A percentile compares a stretch with the other conserved stretches of the same genome.
Evolutionary conservation across 2,113 vertebrate species (phyloP).

Genomic region (Macquaria ambigua): DNA sequence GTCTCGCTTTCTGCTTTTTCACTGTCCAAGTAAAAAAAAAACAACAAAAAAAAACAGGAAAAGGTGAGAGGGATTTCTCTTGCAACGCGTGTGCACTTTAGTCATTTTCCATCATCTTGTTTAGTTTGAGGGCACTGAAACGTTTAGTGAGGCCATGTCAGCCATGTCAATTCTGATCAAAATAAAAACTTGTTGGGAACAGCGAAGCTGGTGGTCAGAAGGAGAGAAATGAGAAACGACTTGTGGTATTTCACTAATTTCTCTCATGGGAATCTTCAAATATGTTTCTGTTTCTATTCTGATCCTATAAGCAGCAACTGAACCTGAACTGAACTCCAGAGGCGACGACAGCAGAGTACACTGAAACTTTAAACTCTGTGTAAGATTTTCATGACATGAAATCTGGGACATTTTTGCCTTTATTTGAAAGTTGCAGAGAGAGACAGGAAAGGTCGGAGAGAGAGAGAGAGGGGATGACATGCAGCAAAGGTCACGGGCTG

Average conservation of each 20-base stretch:
- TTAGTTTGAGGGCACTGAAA: background rate
- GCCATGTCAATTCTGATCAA: conserved; percentile 15
- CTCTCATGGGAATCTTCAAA: conserved; percentile 21
- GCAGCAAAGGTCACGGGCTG: too few relatives aligned
- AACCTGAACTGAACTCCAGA: background rate
- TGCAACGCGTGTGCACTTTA: background rate
- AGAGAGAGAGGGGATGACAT: background rate
- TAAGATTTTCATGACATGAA: conserved; percentile 5
- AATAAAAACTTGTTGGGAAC: conserved; percentile 3
- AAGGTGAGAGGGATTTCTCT: background rate
- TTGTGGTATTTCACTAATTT: conserved; percentile 27
- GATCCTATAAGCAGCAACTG: conserved; percentile 5
- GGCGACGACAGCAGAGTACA: background rate
- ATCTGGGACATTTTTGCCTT: background rate
- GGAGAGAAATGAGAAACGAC: background rate
- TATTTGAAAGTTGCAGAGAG: too few relatives aligned
- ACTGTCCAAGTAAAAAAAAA: background rate
- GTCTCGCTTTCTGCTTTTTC: background rate
- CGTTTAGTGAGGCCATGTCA: background rate
- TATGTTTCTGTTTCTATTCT: conserved; percentile 37
- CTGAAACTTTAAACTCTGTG: background rate
- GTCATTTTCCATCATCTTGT: conserved; percentile 11
- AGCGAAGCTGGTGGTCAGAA: background rate
- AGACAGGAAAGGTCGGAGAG: too few relatives aligned
- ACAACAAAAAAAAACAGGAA: background rate